These are phyloP conservation scores for Cheilosia vulpina DNA, from an alignment of 2,888 invertebrate species.

Conservation along the genomic window DNA sequence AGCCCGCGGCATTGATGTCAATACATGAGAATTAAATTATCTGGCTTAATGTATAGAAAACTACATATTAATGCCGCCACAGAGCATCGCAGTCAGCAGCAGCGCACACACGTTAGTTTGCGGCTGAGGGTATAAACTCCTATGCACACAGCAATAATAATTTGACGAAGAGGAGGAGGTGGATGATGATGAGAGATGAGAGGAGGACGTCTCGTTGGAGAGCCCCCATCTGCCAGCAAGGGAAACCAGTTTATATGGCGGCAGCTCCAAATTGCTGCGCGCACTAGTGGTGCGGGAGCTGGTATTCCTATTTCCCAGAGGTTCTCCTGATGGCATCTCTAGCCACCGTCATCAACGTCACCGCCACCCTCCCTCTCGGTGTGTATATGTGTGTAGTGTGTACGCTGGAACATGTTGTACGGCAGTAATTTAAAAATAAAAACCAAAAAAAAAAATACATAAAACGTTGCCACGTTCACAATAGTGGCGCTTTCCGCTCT, in stretches of 20 bases:
- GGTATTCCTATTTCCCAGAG: conserved; percentile 65
- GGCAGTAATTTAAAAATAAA: conserved; percentile 71
- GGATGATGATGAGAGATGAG: neutral
- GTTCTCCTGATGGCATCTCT: conserved; percentile 69
- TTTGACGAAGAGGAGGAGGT: conserved; percentile 60
- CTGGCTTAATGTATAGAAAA: conserved; percentile 74
- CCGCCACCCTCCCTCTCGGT: conserved; percentile 14
- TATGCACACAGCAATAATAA: conserved; percentile 71
- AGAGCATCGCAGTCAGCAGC: conserved; percentile 9
- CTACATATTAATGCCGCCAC: conserved; percentile 57
- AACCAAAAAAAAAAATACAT: conserved; percentile 16
- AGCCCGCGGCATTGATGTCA: conserved; percentile 76
- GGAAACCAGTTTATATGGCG: conserved; percentile 36
- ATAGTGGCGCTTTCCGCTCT: conserved; percentile 75
- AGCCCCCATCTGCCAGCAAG: conserved; percentile 46
- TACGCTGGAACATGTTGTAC: conserved; percentile 25
- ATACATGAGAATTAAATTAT: conserved; percentile 80
- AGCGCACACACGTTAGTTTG: conserved; percentile 59
- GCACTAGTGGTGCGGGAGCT: conserved; percentile 11
- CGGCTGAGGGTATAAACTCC: conserved; percentile 56
- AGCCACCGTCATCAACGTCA: conserved; percentile 68
- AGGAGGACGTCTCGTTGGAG: conserved; percentile 18
- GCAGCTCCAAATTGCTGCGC: conserved; percentile 63
- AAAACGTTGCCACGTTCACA: conserved; percentile 63
- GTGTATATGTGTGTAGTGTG: conserved; percentile 32